Evolutionary conservation across 1,140 invertebrate genomes (phyloP).

Genomic region (Gyrodactylus salaris): DNA sequence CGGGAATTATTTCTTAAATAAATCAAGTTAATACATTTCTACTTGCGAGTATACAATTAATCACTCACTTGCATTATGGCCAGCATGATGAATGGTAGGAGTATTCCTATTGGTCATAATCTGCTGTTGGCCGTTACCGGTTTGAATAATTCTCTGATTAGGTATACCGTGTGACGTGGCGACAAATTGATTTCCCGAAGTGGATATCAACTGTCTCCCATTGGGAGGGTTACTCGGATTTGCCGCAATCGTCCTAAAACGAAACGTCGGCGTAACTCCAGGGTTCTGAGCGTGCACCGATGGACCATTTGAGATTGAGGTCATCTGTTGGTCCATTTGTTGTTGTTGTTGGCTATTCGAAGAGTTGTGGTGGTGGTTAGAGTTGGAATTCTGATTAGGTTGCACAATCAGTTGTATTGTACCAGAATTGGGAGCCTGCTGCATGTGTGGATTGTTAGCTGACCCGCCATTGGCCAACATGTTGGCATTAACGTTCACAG

Average conservation of each 20-base stretch:
- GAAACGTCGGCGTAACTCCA: too few relatives aligned
- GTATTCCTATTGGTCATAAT: not conserved
- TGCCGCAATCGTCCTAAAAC: not conserved
- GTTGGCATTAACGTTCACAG: too few relatives aligned
- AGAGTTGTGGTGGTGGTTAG: too few relatives aligned
- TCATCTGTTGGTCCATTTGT: too few relatives aligned
- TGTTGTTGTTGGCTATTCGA: not conserved
- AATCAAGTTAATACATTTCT: not conserved
- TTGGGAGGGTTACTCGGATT: not conserved
- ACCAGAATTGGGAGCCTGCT: not conserved
- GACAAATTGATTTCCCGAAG: not conserved
- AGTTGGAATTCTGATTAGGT: too few relatives aligned
- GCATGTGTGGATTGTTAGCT: too few relatives aligned
- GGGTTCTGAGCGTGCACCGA: too few relatives aligned
- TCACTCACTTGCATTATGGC: not conserved
- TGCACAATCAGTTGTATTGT: not conserved
- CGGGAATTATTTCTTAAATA: not conserved
- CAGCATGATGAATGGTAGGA: not conserved
- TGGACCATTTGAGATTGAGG: too few relatives aligned
- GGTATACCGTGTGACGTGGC: not conserved
- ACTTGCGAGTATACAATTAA: not conserved
- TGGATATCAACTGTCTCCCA: not conserved
- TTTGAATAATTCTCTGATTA: not conserved
- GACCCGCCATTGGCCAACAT: too few relatives aligned
- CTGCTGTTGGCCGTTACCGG: not conserved